phyloP scores from a whole-genome alignment of 1,140 invertebrate species.

The Pomacea maculata region DNA sequence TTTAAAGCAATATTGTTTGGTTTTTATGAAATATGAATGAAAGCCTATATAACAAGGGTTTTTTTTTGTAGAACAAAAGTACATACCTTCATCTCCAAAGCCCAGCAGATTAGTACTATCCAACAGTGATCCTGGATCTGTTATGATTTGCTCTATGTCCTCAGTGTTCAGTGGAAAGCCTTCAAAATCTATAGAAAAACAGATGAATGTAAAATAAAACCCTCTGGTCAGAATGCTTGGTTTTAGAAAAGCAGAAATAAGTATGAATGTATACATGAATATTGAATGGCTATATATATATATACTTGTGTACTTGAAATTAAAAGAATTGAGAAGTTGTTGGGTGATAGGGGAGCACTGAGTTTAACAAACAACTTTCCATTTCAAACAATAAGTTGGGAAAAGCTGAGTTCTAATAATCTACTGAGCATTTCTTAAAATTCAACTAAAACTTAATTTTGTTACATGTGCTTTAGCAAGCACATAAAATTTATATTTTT shows the following conservation, averaged over 20 bases:
- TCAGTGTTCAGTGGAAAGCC: slow-evolving; percentile 6
- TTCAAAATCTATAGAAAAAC: slow-evolving; percentile 2
- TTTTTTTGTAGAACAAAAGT: too few relatives aligned
- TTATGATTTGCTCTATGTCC: slow-evolving; percentile 19
- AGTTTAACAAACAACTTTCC: background rate
- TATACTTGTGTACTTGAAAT: background rate
- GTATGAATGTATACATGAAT: background rate
- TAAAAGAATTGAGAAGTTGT: too few relatives aligned
- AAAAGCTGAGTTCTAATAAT: too few relatives aligned
- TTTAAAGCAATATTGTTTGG: too few relatives aligned
- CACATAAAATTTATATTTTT: too few relatives aligned
- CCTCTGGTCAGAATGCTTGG: background rate
- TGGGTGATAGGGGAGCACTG: background rate
- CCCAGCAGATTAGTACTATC: background rate
- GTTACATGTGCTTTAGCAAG: too few relatives aligned
- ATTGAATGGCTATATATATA: too few relatives aligned
- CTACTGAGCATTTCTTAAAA: too few relatives aligned
- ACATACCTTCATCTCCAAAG: slow-evolving; percentile 4
- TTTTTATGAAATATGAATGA: too few relatives aligned
- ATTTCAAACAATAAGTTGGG: background rate
- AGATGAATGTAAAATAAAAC: background rate
- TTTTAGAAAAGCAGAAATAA: background rate
- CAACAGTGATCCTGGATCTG: slow-evolving; percentile 3
- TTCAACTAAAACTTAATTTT: too few relatives aligned
- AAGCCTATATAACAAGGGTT: too few relatives aligned